Conservation (phyloP, 2,797 vertebrate genomes). For the Rhincodon typus region DNA sequence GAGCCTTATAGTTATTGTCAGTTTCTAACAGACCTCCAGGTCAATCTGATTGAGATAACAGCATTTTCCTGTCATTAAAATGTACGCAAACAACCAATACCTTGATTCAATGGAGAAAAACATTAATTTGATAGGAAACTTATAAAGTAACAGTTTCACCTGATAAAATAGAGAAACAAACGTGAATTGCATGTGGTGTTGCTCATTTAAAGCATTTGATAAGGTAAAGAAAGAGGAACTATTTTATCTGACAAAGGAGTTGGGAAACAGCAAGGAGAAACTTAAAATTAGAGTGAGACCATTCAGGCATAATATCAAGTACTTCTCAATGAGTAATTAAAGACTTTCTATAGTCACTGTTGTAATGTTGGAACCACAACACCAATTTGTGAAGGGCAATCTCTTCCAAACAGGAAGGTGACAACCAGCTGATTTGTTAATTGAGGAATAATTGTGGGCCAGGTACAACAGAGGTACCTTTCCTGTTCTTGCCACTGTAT, state of each 20-base stretch:
- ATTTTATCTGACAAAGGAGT: neutral
- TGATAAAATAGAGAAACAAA: neutral
- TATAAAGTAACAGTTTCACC: neutral
- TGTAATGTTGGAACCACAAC: neutral
- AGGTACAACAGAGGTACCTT: neutral
- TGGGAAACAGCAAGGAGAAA: neutral
- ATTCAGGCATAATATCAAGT: neutral
- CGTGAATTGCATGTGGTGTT: neutral
- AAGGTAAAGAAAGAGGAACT: neutral
- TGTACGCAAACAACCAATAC: neutral
- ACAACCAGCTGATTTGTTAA: neutral
- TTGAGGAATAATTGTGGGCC: too few relatives aligned
- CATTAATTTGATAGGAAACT: neutral
- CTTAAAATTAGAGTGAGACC: neutral
- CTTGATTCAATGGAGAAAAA: neutral
- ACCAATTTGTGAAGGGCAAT: neutral
- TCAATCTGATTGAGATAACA: conserved; percentile 28
- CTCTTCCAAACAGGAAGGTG: neutral
- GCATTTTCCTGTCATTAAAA: neutral
- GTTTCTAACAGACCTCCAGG: conserved; percentile 20
- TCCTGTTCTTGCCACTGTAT: neutral
- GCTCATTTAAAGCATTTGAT: neutral
- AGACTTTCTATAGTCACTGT: neutral
- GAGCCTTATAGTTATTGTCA: neutral
- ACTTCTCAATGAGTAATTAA: neutral